These are phyloP conservation scores for rabbit (Oryctolagus cuniculus) DNA, from an alignment of 2,113 vertebrate genomes.

Conservation along the genomic window DNA sequence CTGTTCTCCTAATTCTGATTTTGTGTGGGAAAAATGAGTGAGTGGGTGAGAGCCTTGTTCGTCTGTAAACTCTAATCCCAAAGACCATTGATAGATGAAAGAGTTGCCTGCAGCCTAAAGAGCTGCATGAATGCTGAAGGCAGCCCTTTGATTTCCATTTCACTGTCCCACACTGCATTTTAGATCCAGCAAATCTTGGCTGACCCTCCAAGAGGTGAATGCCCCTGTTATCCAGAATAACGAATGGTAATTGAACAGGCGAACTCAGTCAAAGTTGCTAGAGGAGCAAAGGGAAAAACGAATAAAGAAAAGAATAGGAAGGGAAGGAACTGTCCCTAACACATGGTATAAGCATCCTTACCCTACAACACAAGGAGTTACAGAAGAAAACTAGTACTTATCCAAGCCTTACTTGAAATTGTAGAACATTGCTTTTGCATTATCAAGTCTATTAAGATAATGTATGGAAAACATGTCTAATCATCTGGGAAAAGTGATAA, in stretches of 20 bases:
- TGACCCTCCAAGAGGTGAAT: conserved; percentile 23
- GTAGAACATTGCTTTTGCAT: conserved; percentile 37
- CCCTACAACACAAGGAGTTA: not conserved
- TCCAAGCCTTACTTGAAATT: not conserved
- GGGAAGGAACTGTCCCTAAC: not conserved
- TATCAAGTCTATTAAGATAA: conserved; percentile 66
- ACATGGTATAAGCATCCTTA: not conserved
- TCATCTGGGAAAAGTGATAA: conserved; percentile 72
- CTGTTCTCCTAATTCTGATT: conserved; percentile 31
- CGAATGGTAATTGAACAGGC: not conserved
- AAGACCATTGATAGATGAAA: conserved; percentile 54
- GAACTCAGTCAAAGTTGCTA: not conserved
- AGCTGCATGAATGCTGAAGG: conserved; percentile 38
- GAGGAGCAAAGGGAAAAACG: not conserved
- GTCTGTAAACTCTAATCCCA: not conserved
- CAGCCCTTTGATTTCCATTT: conserved; percentile 56
- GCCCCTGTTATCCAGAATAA: conserved; percentile 59
- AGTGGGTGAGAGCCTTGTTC: not conserved
- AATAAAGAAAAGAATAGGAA: too few species aligned
- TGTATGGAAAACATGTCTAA: conserved; percentile 63
- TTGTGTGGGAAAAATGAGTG: conserved; percentile 43
- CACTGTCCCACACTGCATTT: conserved; percentile 30
- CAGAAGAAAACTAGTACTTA: not conserved
- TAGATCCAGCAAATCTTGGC: conserved; percentile 26
- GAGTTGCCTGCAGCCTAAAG: conserved; percentile 31